These are phyloP conservation scores for Sericinus montela DNA, from an alignment of 2,888 invertebrate genomes.

Conservation along the genomic window DNA sequence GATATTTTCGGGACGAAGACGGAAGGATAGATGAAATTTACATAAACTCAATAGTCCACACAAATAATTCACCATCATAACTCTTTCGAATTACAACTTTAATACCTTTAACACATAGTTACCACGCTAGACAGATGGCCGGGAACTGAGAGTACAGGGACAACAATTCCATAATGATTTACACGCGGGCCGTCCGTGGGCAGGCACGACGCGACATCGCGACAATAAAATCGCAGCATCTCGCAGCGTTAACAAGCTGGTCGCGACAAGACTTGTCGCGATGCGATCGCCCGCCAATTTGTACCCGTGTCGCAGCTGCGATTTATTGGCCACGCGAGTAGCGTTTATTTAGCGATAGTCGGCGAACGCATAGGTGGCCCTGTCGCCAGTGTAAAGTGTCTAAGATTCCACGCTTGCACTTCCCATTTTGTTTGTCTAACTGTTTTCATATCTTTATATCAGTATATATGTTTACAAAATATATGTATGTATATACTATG, in stretches of 20 bases:
- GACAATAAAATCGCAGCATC: conserved; percentile 46
- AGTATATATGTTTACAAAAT: too few species aligned
- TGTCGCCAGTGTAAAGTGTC: conserved; percentile 21
- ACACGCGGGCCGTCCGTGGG: conserved; percentile 36
- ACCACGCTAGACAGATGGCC: conserved; percentile 2
- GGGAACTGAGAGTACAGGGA: conserved; percentile 10
- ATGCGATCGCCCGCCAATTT: conserved; percentile 65
- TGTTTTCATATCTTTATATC: too few species aligned
- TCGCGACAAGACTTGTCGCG: conserved; percentile 50
- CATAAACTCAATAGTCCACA: too few species aligned
- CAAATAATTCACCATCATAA: too few species aligned
- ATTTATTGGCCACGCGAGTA: conserved; percentile 69
- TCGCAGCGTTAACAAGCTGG: conserved; percentile 34
- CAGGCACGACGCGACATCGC: conserved; percentile 37
- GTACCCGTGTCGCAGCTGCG: conserved; percentile 59
- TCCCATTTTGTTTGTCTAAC: background rate
- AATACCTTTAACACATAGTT: too few species aligned
- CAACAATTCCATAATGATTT: conserved; percentile 22
- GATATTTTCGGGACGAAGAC: too few species aligned
- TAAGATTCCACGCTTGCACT: background rate
- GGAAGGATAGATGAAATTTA: too few species aligned
- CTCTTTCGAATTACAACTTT: too few species aligned
- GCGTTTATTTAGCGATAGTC: conserved; percentile 31
- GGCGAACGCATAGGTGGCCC: conserved; percentile 47
- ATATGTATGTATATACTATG: too few species aligned